Evolutionary conservation across 1,140 invertebrate genomes (phyloP), one percentile per base, ranked within the genome.

Genomic region (Nilaparvata lugens): DNA sequence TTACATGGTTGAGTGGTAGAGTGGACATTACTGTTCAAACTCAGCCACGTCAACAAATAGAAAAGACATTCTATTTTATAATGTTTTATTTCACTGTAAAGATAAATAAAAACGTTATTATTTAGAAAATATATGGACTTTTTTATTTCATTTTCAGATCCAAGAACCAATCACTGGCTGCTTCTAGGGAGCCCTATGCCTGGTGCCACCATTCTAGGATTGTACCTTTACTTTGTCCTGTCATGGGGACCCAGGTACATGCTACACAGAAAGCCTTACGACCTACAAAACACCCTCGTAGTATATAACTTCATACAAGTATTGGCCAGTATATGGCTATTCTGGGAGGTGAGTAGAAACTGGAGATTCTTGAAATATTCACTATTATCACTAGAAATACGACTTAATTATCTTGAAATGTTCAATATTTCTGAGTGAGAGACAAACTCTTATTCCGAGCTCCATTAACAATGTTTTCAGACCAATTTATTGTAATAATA

Each of bases 141-240:
- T n/a, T n/a, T n/a, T n/a, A n/a, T 52, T 19, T 53, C 21, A 63
- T 25, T 62, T 80, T n/a, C 76, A 91, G 91, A 95, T 82, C 84
- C 84, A 13, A 79, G 91, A 60, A 93, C 93, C 14, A 81, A 81
- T 61, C 83, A 88, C 67, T 96, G 92, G 93, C 84, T 89, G 66
- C 74, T 97, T 11, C 85, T 91, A 72, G 81, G 84, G 21, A 83
- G 86, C 5, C 91, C 89, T n/a, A 83, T 83, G 14, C 88, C 91
- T 0, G 77, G 92, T 0, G 66, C 91, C 1, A 82, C 82, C 0
- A 82, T 93, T 28, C 72, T 91, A 19, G 81, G 82, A 0, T 79
- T 82, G 0, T 93, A 92, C 67, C 68, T 92, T 28, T 91, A 88
- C 74, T 89, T 92, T 71, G 79, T 81, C 0, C 84, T 79, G 16